Evolutionary conservation across 2,888 invertebrate species (phyloP).

Genomic region (Drosophila yooni): DNA sequence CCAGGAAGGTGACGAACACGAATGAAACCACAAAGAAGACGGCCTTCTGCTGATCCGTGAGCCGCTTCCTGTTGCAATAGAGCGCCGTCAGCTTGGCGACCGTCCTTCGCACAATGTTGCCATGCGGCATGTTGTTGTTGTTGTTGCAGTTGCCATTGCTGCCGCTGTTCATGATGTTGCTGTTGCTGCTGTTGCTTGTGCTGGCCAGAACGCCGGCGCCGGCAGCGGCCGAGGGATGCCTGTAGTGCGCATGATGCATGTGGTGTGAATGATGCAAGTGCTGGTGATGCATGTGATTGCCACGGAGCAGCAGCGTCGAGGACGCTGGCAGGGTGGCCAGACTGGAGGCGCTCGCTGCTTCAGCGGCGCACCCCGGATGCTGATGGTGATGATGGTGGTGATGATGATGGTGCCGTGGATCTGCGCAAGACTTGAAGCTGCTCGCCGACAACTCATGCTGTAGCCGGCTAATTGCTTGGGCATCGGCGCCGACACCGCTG

Average conservation of each 20-base stretch:
- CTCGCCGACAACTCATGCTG: slow-evolving; percentile 77
- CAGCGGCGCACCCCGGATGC: slow-evolving; percentile 47
- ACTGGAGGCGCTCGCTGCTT: slow-evolving; percentile 4
- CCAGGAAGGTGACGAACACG: slow-evolving; percentile 83
- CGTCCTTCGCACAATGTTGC: slow-evolving; percentile 85
- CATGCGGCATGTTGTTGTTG: slow-evolving; percentile 68
- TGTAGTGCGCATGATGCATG: slow-evolving; percentile 65
- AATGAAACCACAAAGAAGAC: slow-evolving; percentile 84
- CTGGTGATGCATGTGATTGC: slow-evolving; percentile 66
- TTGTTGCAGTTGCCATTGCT: slow-evolving; percentile 15
- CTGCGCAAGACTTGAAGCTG: slow-evolving; percentile 81
- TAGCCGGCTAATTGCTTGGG: slow-evolving; percentile 60
- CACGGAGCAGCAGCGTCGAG: slow-evolving; percentile 54
- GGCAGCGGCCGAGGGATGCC: slow-evolving; percentile 34
- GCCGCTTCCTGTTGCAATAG: slow-evolving; percentile 83
- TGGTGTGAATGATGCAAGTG: slow-evolving; percentile 73
- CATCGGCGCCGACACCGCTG: slow-evolving; percentile 64
- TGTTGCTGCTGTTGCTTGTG: slow-evolving; percentile 26
- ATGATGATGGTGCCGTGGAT: slow-evolving; percentile 82
- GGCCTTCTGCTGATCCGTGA: slow-evolving; percentile 84
- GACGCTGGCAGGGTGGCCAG: slow-evolving; percentile 49
- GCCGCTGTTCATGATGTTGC: slow-evolving; percentile 6
- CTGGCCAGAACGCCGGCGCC: slow-evolving; percentile 5
- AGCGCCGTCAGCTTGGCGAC: slow-evolving; percentile 82
- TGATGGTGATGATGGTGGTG: slow-evolving; percentile 83